Evolutionary conservation across 2,797 vertebrate genomes (phyloP).

Genomic region (Rallus crepitans): DNA sequence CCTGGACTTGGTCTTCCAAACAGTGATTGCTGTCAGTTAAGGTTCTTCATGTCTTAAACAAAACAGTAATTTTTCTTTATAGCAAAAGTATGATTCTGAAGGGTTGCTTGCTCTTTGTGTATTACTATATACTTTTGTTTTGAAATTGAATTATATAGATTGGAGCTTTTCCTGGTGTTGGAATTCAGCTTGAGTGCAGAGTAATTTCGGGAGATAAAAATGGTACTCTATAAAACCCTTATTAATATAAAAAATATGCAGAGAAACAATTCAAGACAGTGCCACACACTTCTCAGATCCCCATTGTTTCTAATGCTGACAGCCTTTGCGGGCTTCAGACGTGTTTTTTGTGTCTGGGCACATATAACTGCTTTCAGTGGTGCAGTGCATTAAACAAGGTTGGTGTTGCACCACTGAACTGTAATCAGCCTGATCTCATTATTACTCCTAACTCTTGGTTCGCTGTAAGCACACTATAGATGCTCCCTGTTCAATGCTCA

Average conservation of each 20-base stretch:
- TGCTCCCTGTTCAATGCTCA: conserved; percentile 34
- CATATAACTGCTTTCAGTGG: neutral
- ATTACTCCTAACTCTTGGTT: conserved; percentile 4
- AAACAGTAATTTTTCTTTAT: neutral
- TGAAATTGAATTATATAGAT: neutral
- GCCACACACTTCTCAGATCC: neutral
- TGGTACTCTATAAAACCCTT: neutral
- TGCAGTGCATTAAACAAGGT: neutral
- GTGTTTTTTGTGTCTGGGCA: neutral
- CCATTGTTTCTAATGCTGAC: neutral
- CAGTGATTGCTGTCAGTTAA: neutral
- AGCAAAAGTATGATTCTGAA: neutral
- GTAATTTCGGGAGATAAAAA: neutral
- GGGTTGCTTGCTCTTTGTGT: neutral
- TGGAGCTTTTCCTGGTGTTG: neutral
- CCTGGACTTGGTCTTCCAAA: conserved; percentile 5
- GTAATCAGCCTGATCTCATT: neutral
- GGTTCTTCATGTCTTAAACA: neutral
- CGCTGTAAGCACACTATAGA: neutral
- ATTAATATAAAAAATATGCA: neutral
- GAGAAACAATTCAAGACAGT: neutral
- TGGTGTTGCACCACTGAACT: neutral
- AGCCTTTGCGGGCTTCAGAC: neutral
- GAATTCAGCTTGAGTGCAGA: neutral
- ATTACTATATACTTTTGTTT: neutral